These are phyloP conservation scores for Achroia grisella DNA, from an alignment of 1,140 invertebrate genomes.

Conservation along the genomic window DNA sequence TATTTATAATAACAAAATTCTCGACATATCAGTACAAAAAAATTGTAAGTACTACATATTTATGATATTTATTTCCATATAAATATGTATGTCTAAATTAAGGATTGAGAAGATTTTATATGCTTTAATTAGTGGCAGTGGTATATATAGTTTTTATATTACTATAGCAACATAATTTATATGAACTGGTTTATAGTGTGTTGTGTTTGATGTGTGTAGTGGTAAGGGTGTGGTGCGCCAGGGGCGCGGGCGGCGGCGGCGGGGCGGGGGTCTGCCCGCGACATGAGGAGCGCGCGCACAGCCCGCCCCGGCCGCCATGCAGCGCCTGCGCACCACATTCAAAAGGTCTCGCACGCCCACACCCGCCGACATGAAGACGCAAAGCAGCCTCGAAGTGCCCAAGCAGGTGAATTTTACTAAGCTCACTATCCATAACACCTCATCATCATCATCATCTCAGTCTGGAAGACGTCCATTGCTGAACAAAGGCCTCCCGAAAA, in stretches of 20 bases:
- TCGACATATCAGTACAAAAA: no score
- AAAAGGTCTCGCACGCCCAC: slow-evolving; percentile 89
- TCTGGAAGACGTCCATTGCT: no score
- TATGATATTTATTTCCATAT: no score
- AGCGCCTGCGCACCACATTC: slow-evolving; percentile 88
- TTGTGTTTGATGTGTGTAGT: slow-evolving; percentile 7
- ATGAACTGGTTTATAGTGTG: neutral
- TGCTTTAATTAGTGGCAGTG: no score
- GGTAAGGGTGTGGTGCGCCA: slow-evolving; percentile 32
- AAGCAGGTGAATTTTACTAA: slow-evolving; percentile 78
- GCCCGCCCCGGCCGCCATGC: slow-evolving; percentile 77
- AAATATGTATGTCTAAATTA: no score
- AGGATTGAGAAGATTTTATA: no score
- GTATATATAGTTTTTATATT: neutral
- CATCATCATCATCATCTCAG: no score
- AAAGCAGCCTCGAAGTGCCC: slow-evolving; percentile 90
- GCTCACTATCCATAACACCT: no score
- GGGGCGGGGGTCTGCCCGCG: slow-evolving; percentile 50
- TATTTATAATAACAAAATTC: no score
- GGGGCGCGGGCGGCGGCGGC: slow-evolving; percentile 35
- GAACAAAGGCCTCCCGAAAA: no score
- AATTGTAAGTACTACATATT: no score
- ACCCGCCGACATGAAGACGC: slow-evolving; percentile 91
- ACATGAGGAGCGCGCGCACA: slow-evolving; percentile 53
- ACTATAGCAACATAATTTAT: neutral